Evolutionary conservation across 1,140 invertebrate species (phyloP).

Genomic region (Phenacoccus solenopsis): DNA sequence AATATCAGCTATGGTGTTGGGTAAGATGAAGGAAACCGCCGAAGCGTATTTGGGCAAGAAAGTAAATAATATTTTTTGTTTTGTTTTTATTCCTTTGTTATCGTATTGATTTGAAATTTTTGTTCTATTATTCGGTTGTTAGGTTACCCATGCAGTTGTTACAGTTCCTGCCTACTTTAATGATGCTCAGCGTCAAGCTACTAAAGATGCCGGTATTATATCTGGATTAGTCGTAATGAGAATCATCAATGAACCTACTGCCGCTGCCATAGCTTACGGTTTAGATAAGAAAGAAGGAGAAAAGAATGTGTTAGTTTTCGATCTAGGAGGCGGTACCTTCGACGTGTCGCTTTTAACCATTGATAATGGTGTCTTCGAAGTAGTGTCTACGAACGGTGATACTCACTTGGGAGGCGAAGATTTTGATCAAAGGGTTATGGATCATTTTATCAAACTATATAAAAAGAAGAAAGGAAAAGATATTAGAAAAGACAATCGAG

Average conservation of each 20-base stretch:
- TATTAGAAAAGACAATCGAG: constrained; percentile 86
- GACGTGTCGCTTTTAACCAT: constrained; percentile 98
- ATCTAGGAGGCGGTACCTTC: constrained; percentile 99
- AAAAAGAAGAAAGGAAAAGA: constrained; percentile 99
- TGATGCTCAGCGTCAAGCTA: constrained; percentile 93
- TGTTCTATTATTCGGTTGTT: no score
- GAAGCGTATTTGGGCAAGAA: constrained; percentile 93
- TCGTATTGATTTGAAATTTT: no score
- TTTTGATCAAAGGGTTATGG: constrained; percentile 97
- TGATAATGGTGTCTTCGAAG: constrained; percentile 89
- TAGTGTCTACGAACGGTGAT: constrained; percentile 95
- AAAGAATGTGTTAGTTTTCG: constrained; percentile 97
- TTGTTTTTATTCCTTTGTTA: neutral
- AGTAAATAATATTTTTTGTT: constrained; percentile 24
- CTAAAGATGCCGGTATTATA: constrained; percentile 80
- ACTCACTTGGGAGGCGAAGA: constrained; percentile 98
- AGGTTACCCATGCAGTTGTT: constrained; percentile 95
- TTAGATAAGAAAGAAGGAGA: constrained; percentile 98
- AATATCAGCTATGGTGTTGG: constrained; percentile 94
- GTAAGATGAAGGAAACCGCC: constrained; percentile 97
- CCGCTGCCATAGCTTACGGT: constrained; percentile 98
- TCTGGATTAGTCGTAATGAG: constrained; percentile 94
- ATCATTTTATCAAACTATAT: constrained; percentile 96
- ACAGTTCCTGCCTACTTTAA: constrained; percentile 98
- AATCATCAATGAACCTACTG: constrained; percentile 99